A percentile compares a stretch with the other conserved stretches of the same genome.
Conservation (phyloP, 2,888 invertebrate genomes). For the Drosophila colorata region DNA sequence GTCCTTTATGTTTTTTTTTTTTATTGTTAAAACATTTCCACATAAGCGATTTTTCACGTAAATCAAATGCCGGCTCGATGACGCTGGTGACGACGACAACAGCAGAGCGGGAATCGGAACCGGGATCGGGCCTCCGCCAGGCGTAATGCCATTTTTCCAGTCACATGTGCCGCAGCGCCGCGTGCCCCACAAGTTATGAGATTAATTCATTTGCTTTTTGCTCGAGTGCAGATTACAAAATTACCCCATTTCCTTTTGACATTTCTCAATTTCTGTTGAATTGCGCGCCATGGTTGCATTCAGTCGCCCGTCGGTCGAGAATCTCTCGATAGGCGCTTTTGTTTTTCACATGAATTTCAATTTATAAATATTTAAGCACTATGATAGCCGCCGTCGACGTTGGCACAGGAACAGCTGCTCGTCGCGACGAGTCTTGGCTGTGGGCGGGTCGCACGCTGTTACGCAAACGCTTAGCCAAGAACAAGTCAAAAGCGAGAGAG, state of each 20-base stretch:
- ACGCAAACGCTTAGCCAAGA: slow-evolving; percentile 56
- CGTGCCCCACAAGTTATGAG: slow-evolving; percentile 57
- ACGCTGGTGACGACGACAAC: slow-evolving; percentile 12
- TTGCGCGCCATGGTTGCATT: slow-evolving; percentile 57
- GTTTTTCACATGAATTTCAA: slow-evolving; percentile 76
- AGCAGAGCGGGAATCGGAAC: slow-evolving; percentile 1
- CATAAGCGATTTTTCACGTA: slow-evolving; percentile 79
- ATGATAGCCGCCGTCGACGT: slow-evolving; percentile 59
- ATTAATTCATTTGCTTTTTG: slow-evolving; percentile 78
- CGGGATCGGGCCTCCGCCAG: slow-evolving; percentile 15
- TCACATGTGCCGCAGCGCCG: slow-evolving; percentile 34
- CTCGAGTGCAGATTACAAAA: slow-evolving; percentile 78
- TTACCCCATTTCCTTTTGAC: slow-evolving; percentile 76
- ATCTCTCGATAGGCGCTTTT: slow-evolving; percentile 66
- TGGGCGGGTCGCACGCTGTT: slow-evolving; percentile 47
- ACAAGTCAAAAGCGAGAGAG: slow-evolving; percentile 19
- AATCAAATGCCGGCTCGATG: slow-evolving; percentile 71
- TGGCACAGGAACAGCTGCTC: slow-evolving; percentile 37
- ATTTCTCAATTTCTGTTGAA: slow-evolving; percentile 78
- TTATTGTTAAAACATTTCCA: slow-evolving; percentile 72
- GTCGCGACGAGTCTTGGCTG: slow-evolving; percentile 30
- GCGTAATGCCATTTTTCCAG: slow-evolving; percentile 9
- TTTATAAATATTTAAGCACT: slow-evolving; percentile 77
- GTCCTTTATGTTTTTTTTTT: slow-evolving; percentile 23
- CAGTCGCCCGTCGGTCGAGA: slow-evolving; percentile 31